These are phyloP conservation scores for Beroe ovata DNA, from an alignment of 37 sponge, comb jelly and placozoan genomes.

Conservation along the genomic window DNA sequence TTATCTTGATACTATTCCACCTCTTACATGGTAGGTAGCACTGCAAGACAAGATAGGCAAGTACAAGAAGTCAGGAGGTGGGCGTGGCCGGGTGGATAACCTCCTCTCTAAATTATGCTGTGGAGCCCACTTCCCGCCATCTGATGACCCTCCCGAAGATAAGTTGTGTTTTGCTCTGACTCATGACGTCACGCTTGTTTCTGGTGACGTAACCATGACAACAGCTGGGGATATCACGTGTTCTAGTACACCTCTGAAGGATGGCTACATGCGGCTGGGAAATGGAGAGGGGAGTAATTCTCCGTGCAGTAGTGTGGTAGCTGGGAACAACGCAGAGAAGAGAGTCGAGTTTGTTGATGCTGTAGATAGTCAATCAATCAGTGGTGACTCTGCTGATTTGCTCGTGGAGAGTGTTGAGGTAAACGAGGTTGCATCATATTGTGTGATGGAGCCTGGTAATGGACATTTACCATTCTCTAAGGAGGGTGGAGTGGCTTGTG, in stretches of 20 bases:
- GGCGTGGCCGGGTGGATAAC: neutral
- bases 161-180: neutral
- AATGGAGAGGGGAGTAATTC: neutral
- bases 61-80: neutral
- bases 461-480: neutral
- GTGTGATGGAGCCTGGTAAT: neutral
- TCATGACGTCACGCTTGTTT: too few species aligned
- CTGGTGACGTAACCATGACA: neutral
- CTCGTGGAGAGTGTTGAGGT: neutral
- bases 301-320: neutral
- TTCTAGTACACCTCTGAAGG: neutral
- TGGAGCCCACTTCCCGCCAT: neutral
- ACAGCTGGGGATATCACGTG: neutral
- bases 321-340: neutral
- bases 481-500: neutral
- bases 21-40: neutral
- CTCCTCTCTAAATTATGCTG: neutral
- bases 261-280: neutral
- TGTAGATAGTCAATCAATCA: neutral
- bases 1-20: too few species aligned
- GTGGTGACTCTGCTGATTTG: neutral
- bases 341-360: neutral
- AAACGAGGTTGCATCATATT: neutral
- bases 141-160: neutral
- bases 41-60: neutral